Evolutionary conservation across 2,888 invertebrate species (phyloP), one percentile per base, ranked within the genome.

Genomic region (Epirrhoe tristata): DNA sequence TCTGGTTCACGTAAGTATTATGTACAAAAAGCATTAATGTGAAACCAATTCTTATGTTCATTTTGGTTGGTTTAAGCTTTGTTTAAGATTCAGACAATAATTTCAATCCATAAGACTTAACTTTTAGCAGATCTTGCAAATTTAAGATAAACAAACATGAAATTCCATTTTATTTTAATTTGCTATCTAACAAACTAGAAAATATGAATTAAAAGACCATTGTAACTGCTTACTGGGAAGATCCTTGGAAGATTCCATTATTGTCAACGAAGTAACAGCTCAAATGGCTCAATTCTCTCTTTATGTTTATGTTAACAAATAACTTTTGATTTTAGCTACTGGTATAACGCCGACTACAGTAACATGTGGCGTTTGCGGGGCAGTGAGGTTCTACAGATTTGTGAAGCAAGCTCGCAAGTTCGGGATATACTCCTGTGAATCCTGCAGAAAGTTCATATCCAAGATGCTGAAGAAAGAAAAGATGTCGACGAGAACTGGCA

Each of bases 361-460:
- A 31, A 95, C 95, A 46, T 97, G 97, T 87, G 96, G 96, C 62
- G 96, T 97, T 43, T 97, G 97, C 85, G 96, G 96, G 50, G 96
- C 97, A 51, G 95, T 96, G 48, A 94, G 97, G 58, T 96, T 96
- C 83, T 96, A 96, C 86, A 95, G 96, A 81, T 96, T 96, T 84
- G 95, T 96, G 8, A 95, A 96, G 79, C 97, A 97, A 89, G 96
- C 97, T 31, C 94, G 97, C 68, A 97, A 97, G 84, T 97, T 97
- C 85, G 97, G 97, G 36, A 96, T 97, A 69, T 96, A 96, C 81
- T 96, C 97, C 74, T 98, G 98, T 86, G 97, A 97, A 83, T 96
- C 97, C 7, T 98, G 98, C 86, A 94, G 97, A 58, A 97, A 97
- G 85, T 98, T 98, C 86, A 97, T 98, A 80, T 96, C 97, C 16